Percentiles rank a stretch among this genome's conserved stretches.
phyloP scores from a whole-genome alignment of 2,888 invertebrate genomes.

The Dione juno region DNA sequence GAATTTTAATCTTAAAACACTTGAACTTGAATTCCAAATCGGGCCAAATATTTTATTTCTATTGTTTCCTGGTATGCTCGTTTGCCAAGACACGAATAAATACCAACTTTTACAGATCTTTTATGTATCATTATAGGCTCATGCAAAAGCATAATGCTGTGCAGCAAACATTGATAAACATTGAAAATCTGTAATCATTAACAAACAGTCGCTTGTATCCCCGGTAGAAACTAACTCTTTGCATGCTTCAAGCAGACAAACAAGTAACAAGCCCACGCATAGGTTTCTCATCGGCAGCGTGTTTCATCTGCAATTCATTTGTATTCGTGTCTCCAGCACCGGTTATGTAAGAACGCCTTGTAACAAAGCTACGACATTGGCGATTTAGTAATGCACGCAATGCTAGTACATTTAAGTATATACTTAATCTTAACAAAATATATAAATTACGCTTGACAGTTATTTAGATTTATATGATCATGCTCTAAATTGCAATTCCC shows the following conservation, averaged over 20 bases:
- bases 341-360: slow-evolving; percentile 67
- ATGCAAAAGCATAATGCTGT: too few species aligned
- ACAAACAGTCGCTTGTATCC: neutral
- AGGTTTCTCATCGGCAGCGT: slow-evolving; percentile 41
- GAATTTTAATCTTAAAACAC: too few species aligned
- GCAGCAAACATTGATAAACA: too few species aligned
- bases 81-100: too few species aligned
- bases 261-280: slow-evolving; percentile 40
- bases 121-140: too few species aligned
- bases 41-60: too few species aligned
- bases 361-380: slow-evolving; percentile 62
- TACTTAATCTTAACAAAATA: slow-evolving; percentile 30
- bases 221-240: slow-evolving; percentile 25
- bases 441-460: neutral
- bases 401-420: slow-evolving; percentile 44
- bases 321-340: slow-evolving; percentile 61
- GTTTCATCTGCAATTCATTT: slow-evolving; percentile 53
- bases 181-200: too few species aligned
- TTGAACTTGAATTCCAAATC: too few species aligned
- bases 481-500: neutral
- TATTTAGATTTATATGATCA: neutral
- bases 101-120: too few species aligned
- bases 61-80: too few species aligned
- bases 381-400: slow-evolving; percentile 58
- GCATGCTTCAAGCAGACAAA: slow-evolving; percentile 39